Evolutionary conservation across 23 tunicate genomes (phyloP).

Genomic region (Halocynthia roretzi): DNA sequence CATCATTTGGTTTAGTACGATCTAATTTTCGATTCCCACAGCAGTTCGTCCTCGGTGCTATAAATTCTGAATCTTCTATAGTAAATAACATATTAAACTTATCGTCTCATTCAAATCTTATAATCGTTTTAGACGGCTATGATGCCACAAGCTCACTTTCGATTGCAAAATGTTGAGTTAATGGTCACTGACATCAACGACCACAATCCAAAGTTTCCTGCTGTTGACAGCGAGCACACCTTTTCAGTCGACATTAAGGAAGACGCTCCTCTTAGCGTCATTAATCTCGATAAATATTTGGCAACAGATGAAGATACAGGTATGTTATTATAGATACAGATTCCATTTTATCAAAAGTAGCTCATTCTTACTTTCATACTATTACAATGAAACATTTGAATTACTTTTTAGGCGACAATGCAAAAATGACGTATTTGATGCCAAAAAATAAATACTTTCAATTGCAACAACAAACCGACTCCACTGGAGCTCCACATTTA

Average conservation of each 20-base stretch:
- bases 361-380: too few species aligned
- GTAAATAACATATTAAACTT: too few species aligned
- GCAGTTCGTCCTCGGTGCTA: too few species aligned
- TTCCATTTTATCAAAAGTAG: background rate
- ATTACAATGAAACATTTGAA: background rate
- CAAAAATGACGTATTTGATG: conserved; percentile 34
- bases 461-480: conserved; percentile 33
- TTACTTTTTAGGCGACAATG: conserved; percentile 42
- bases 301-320: conserved; percentile 73
- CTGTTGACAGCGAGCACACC: background rate
- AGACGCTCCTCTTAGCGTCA: conserved; percentile 16
- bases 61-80: too few species aligned
- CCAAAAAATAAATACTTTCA: conserved; percentile 42
- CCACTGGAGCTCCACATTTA: conserved; percentile 54
- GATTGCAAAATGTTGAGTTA: conserved; percentile 43
- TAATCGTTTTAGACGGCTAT: conserved; percentile 27
- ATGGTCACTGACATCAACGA: conserved; percentile 64
- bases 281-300: conserved; percentile 44
- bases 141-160: conserved; percentile 43
- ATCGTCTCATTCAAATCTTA: background rate
- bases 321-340: conserved; percentile 4
- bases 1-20: too few species aligned
- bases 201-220: conserved; percentile 64
- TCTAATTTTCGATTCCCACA: too few species aligned
- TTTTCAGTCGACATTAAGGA: conserved; percentile 62